A percentile compares a stretch with the other conserved stretches of the same genome.
These are phyloP conservation scores for Nomada goodeniana DNA, from an alignment of 2,888 invertebrate species.

Conservation along the genomic window DNA sequence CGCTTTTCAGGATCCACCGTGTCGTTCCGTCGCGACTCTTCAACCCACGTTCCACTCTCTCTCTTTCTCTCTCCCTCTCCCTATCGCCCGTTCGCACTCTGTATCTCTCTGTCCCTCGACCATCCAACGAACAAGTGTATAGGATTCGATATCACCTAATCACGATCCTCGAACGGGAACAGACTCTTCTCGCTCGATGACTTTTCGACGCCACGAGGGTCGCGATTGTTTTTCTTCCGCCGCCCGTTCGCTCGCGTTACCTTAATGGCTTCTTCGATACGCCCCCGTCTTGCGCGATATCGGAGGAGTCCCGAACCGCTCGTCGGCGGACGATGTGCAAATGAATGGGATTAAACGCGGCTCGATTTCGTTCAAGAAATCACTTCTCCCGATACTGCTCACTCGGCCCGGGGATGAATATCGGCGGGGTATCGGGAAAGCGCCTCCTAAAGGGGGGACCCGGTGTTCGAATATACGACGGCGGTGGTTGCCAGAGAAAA, in stretches of 20 bases:
- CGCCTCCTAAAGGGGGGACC: not conserved
- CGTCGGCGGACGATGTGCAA: not conserved
- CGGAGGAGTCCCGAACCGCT: slow-evolving; percentile 6
- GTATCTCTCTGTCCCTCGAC: slow-evolving; percentile 16
- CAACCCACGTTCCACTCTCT: slow-evolving; percentile 19
- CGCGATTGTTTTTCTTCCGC: slow-evolving; percentile 44
- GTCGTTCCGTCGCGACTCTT: slow-evolving; percentile 53
- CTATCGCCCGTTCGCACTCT: not conserved
- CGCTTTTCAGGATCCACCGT: slow-evolving; percentile 58
- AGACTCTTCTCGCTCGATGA: slow-evolving; percentile 31
- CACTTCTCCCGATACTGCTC: too few relatives aligned
- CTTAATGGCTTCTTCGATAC: slow-evolving; percentile 13
- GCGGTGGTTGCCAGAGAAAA: slow-evolving; percentile 28
- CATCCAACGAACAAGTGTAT: slow-evolving; percentile 50
- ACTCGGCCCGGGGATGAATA: too few relatives aligned
- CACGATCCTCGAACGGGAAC: slow-evolving; percentile 45
- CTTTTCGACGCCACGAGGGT: slow-evolving; percentile 24
- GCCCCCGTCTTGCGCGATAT: not conserved
- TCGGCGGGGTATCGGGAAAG: too few relatives aligned
- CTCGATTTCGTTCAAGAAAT: not conserved
- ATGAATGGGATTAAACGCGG: not conserved
- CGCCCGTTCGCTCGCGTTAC: not conserved
- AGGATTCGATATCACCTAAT: slow-evolving; percentile 64
- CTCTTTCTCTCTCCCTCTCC: not conserved
- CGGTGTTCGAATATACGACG: slow-evolving; percentile 18